phyloP scores from a whole-genome alignment of 2,888 invertebrate species.

The Chrysolina oricalcia region DNA sequence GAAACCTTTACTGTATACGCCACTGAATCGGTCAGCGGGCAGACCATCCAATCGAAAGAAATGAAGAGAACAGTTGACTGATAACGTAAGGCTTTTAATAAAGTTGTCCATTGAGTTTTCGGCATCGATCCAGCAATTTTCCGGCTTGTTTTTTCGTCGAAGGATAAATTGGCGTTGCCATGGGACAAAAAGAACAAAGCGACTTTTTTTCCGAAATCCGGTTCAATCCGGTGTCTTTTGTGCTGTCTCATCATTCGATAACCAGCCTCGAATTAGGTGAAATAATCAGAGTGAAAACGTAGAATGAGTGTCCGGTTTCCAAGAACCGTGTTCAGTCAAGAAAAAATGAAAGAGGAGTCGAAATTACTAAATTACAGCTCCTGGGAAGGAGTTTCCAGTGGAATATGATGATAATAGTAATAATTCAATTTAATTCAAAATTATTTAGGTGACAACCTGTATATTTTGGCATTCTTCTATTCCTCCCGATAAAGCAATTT shows the following conservation, averaged over 20 bases:
- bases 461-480: too few relatives aligned
- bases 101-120: conserved; percentile 19
- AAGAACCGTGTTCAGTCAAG: neutral
- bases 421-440: too few relatives aligned
- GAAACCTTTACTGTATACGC: neutral
- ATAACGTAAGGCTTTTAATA: conserved; percentile 7
- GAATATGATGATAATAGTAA: too few relatives aligned
- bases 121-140: conserved; percentile 17
- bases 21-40: neutral
- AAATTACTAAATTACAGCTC: neutral
- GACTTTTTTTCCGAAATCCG: neutral
- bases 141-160: conserved; percentile 13
- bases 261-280: conserved; percentile 7
- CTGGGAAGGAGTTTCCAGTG: too few relatives aligned
- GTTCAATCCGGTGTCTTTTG: neutral
- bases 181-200: neutral
- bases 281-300: conserved; percentile 2
- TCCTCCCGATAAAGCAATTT: too few relatives aligned
- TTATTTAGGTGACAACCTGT: too few relatives aligned
- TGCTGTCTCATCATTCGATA: conserved; percentile 16
- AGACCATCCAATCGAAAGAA: neutral
- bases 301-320: neutral
- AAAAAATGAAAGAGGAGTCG: neutral
- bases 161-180: conserved; percentile 24
- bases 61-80: conserved; percentile 22